Percentiles rank a stretch among this genome's conserved stretches.
Evolutionary conservation across 2,888 invertebrate genomes (phyloP).

Genomic region (Lumbricus terrestris): DNA sequence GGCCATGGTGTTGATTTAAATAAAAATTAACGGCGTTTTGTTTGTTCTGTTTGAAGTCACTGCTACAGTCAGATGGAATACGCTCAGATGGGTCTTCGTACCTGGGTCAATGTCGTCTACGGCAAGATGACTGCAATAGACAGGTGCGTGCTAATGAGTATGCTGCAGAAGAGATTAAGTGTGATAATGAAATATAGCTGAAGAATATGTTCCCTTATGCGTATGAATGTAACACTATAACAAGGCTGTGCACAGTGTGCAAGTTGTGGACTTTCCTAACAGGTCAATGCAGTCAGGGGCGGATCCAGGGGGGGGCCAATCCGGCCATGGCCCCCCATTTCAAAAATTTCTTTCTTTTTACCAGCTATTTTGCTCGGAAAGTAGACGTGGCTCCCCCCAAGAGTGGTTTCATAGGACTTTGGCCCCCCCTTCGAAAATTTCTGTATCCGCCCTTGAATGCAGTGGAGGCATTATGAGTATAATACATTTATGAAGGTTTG

Average conservation of each 20-base stretch:
- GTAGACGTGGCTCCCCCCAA: too few relatives aligned
- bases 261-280: neutral
- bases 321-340: too few relatives aligned
- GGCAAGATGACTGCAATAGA: slow-evolving; percentile 58
- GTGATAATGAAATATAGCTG: neutral
- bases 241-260: neutral
- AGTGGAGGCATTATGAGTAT: neutral
- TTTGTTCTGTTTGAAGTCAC: slow-evolving; percentile 34
- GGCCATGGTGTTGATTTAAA: neutral
- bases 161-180: neutral
- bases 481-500: neutral
- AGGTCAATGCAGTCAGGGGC: neutral
- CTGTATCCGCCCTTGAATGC: too few relatives aligned
- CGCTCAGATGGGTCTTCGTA: slow-evolving; percentile 66
- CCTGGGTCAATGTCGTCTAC: slow-evolving; percentile 69
- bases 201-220: neutral
- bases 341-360: too few relatives aligned
- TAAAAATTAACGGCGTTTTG: neutral
- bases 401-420: too few relatives aligned
- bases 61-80: slow-evolving; percentile 53
- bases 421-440: too few relatives aligned
- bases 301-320: too few relatives aligned
- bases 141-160: slow-evolving; percentile 36
- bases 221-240: neutral
- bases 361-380: too few relatives aligned